These are phyloP conservation scores for Pollenia angustigena DNA, from an alignment of 2,888 invertebrate species.

Conservation along the genomic window DNA sequence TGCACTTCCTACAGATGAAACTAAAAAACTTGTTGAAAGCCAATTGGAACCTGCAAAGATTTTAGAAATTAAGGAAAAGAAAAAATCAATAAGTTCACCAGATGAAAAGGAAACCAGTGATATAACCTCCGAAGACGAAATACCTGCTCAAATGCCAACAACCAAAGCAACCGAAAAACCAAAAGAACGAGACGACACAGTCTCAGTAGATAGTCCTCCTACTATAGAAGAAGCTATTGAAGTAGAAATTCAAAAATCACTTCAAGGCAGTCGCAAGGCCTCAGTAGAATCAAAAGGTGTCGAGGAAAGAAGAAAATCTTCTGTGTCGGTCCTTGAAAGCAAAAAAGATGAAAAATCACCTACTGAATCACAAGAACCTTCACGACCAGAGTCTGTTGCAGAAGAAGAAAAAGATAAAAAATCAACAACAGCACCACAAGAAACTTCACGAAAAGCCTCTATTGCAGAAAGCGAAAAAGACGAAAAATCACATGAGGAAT, in stretches of 20 bases:
- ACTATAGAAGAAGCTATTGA: slow-evolving; percentile 84
- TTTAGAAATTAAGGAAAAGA: slow-evolving; percentile 58
- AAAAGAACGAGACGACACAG: slow-evolving; percentile 80
- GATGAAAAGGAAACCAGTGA: slow-evolving; percentile 81
- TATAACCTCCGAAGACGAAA: slow-evolving; percentile 84
- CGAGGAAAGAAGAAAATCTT: slow-evolving; percentile 26
- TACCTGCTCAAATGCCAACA: slow-evolving; percentile 78
- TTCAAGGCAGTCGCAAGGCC: slow-evolving; percentile 73
- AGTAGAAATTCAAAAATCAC: slow-evolving; percentile 78
- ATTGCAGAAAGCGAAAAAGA: slow-evolving; percentile 23
- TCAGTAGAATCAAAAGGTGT: slow-evolving; percentile 51
- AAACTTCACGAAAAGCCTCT: slow-evolving; percentile 36
- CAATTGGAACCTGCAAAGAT: slow-evolving; percentile 8
- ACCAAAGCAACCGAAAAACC: slow-evolving; percentile 73
- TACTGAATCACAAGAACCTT: slow-evolving; percentile 69
- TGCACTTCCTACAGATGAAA: slow-evolving; percentile 1
- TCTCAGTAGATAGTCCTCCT: slow-evolving; percentile 82
- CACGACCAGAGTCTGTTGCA: slow-evolving; percentile 73
- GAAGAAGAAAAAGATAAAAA: slow-evolving; percentile 50
- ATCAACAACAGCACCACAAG: neutral
- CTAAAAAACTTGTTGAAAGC: slow-evolving; percentile 2
- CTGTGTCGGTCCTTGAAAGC: slow-evolving; percentile 49
- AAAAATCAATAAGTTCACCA: slow-evolving; percentile 77
- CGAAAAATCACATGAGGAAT: slow-evolving; percentile 43
- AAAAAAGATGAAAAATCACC: slow-evolving; percentile 57